phyloP scores from a whole-genome alignment of 2,888 invertebrate genomes.

The Allygus modestus region DNA sequence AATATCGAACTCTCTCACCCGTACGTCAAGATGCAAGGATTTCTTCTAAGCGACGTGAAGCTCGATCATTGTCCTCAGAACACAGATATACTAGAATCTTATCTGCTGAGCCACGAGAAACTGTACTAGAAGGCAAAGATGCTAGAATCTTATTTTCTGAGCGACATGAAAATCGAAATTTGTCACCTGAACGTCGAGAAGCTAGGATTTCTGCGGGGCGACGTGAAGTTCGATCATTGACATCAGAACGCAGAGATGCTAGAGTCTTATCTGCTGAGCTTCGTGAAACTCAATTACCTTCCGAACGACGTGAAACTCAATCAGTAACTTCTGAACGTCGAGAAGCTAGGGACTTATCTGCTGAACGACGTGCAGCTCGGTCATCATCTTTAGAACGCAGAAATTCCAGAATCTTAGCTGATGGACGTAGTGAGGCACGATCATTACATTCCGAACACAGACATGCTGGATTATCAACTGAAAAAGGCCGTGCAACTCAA shows the following conservation, averaged over 20 bases:
- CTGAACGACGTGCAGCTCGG: background rate
- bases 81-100: background rate
- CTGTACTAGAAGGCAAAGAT: conserved; percentile 11
- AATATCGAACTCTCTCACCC: background rate
- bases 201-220: conserved; percentile 34
- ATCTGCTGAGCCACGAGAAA: conserved; percentile 27
- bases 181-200: conserved; percentile 27
- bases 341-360: background rate
- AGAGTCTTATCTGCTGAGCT: conserved; percentile 23
- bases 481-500: background rate
- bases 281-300: background rate
- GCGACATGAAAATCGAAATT: background rate
- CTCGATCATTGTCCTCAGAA: background rate
- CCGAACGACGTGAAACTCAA: conserved; percentile 49
- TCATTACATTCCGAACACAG: conserved; percentile 10
- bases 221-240: background rate
- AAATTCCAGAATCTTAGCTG: background rate
- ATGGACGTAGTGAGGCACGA: conserved; percentile 39
- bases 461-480: background rate
- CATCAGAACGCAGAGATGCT: conserved; percentile 39
- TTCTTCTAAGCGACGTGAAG: background rate
- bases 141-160: background rate
- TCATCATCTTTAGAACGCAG: conserved; percentile 29
- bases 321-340: conserved; percentile 25
- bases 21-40: background rate